Conservation (phyloP, 1,140 invertebrate genomes). For the Drosophila sp. region DNA sequence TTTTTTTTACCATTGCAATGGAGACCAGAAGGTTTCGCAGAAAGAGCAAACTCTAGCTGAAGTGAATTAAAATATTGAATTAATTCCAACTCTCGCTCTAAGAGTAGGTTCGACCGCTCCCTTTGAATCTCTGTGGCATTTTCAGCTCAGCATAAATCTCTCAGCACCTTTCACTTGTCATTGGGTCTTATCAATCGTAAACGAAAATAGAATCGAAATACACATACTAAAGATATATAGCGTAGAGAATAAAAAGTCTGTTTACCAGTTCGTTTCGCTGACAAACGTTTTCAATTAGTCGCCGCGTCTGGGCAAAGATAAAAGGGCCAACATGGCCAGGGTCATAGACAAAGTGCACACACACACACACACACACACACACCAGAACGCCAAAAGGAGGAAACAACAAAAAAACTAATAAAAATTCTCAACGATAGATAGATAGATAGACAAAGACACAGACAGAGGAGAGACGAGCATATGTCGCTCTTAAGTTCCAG, state of each 20-base stretch:
- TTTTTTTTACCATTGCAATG: neutral
- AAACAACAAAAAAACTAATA: constrained; percentile 56
- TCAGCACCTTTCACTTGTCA: constrained; percentile 34
- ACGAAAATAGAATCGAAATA: constrained; percentile 33
- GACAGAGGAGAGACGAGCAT: constrained; percentile 20
- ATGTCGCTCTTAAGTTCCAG: constrained; percentile 35
- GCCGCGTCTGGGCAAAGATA: constrained; percentile 55
- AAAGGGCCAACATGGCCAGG: constrained; percentile 50
- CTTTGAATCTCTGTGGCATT: neutral
- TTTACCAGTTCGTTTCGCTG: constrained; percentile 65
- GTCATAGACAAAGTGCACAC: constrained; percentile 48
- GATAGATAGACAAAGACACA: constrained; percentile 15
- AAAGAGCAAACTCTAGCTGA: neutral
- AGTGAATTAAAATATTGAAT: too few species aligned
- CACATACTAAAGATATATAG: constrained; percentile 62
- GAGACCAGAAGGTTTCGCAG: neutral
- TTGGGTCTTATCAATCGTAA: constrained; percentile 19
- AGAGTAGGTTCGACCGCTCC: neutral
- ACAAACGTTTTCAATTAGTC: constrained; percentile 80
- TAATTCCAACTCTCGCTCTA: too few species aligned
- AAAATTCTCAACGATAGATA: constrained; percentile 68
- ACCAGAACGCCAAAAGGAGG: constrained; percentile 18
- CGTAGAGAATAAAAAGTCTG: constrained; percentile 47
- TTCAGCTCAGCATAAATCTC: constrained; percentile 37
- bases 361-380: constrained; percentile 16